Percentiles rank a stretch among this genome's conserved stretches.
Evolutionary conservation across 2,797 vertebrate genomes (phyloP).

Genomic region (Poeciliopsis paucimaculata): DNA sequence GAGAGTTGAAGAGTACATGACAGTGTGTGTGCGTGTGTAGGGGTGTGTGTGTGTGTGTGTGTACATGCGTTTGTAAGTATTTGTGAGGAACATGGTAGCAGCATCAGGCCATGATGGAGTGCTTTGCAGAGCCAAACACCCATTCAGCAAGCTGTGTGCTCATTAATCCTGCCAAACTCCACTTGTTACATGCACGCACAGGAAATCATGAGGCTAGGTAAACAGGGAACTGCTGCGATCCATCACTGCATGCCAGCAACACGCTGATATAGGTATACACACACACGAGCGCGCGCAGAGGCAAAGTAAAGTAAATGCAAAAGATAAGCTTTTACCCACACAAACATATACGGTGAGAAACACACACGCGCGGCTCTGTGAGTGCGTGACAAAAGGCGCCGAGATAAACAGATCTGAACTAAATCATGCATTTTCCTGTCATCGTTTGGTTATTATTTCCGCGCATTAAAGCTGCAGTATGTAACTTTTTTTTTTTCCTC

Average conservation of each 20-base stretch:
- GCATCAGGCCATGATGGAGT: slow-evolving; percentile 93
- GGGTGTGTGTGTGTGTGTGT: slow-evolving; percentile 21
- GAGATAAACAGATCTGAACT: slow-evolving; percentile 45
- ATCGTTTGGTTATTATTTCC: slow-evolving; percentile 16
- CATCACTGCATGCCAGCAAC: slow-evolving; percentile 80
- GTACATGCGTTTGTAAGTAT: slow-evolving; percentile 37
- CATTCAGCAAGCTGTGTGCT: slow-evolving; percentile 95
- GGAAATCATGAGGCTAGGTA: slow-evolving; percentile 98
- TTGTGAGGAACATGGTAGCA: slow-evolving; percentile 72
- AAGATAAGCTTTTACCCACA: slow-evolving; percentile 38
- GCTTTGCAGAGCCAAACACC: slow-evolving; percentile 91
- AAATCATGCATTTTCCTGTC: slow-evolving; percentile 33
- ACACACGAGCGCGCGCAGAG: neutral
- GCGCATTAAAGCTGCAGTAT: too few species aligned
- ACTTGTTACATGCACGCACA: slow-evolving; percentile 92
- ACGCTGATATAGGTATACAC: slow-evolving; percentile 53
- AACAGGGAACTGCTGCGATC: slow-evolving; percentile 91
- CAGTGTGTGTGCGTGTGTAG: slow-evolving; percentile 31
- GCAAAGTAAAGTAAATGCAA: slow-evolving; percentile 28
- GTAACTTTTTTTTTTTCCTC: too few species aligned
- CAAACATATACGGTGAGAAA: slow-evolving; percentile 22
- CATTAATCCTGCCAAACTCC: slow-evolving; percentile 99
- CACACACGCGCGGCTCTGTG: slow-evolving; percentile 22
- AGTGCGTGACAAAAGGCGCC: slow-evolving; percentile 22
- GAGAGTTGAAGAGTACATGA: slow-evolving; percentile 65